These are phyloP conservation scores for Geococcyx californianus DNA, from an alignment of 2,113 vertebrate species.

Conservation along the genomic window DNA sequence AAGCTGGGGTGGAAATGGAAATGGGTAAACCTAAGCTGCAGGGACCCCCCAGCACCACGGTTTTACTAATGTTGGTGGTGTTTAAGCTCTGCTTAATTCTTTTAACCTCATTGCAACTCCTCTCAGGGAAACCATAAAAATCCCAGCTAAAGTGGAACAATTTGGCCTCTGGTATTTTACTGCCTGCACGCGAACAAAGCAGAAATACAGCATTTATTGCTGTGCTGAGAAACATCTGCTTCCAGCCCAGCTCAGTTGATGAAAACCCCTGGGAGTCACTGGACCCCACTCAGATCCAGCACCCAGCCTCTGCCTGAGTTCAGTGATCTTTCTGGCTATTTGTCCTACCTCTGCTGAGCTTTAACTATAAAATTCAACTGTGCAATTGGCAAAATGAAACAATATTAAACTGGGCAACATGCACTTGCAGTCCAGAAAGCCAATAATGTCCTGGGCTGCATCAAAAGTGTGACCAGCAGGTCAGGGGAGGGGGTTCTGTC, in stretches of 20 bases:
- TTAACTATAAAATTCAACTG: too few relatives aligned
- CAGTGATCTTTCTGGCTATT: not conserved
- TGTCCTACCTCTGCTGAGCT: not conserved
- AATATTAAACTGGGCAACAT: too few relatives aligned
- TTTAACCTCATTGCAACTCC: not conserved
- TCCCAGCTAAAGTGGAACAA: not conserved
- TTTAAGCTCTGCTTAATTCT: not conserved
- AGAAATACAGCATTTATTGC: not conserved
- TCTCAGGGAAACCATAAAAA: not conserved
- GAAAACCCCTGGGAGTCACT: not conserved
- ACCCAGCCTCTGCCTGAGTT: rapidly evolving
- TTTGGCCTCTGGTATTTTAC: not conserved
- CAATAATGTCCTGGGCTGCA: too few relatives aligned
- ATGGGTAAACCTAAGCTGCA: not conserved
- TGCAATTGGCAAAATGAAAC: too few relatives aligned
- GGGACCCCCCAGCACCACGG: rapidly evolving
- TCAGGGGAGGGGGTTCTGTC: too few relatives aligned
- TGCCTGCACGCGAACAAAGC: not conserved
- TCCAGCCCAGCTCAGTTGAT: not conserved
- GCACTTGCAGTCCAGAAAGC: too few relatives aligned
- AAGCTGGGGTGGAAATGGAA: too few relatives aligned
- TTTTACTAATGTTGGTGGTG: not conserved
- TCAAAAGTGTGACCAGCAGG: too few relatives aligned
- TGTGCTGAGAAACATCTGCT: not conserved
- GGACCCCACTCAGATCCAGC: rapidly evolving